phyloP scores from a whole-genome alignment of 2,888 invertebrate genomes.

The Apomyelois bistriatella region DNA sequence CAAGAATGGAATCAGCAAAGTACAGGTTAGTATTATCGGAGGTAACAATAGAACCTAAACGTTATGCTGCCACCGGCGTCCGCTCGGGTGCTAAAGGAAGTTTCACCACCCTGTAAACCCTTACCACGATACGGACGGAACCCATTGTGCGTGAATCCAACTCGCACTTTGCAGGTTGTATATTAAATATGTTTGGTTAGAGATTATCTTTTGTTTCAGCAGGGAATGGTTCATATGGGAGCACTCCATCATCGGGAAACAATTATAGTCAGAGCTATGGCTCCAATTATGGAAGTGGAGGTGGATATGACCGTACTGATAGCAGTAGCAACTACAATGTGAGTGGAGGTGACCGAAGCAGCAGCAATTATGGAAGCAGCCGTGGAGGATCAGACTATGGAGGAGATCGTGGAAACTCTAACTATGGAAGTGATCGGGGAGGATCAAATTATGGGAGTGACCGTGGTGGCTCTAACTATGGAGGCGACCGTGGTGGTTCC shows the following conservation, averaged over 20 bases:
- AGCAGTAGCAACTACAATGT: slow-evolving; percentile 51
- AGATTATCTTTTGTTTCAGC: background rate
- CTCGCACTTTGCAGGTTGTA: no score
- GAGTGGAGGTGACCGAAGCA: slow-evolving; percentile 58
- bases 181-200: no score
- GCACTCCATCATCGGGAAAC: slow-evolving; percentile 44
- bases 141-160: no score
- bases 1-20: slow-evolving; percentile 61
- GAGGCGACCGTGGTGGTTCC: slow-evolving; percentile 68
- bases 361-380: slow-evolving; percentile 59
- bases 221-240: slow-evolving; percentile 54
- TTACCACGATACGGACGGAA: no score
- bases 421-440: slow-evolving; percentile 53
- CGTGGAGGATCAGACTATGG: slow-evolving; percentile 57
- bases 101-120: no score
- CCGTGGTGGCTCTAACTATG: slow-evolving; percentile 66
- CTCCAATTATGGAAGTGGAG: slow-evolving; percentile 49
- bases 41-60: no score
- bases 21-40: slow-evolving; percentile 44
- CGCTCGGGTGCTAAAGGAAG: no score
- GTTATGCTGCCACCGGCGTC: no score
- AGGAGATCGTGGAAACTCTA: slow-evolving; percentile 62
- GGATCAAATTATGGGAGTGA: slow-evolving; percentile 62
- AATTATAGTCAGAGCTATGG: slow-evolving; percentile 59
- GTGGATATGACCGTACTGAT: slow-evolving; percentile 45